A percentile compares a stretch with the other conserved stretches of the same genome.
Evolutionary conservation across 2,797 vertebrate species (phyloP).

Genomic region (Peromyscus eremicus): DNA sequence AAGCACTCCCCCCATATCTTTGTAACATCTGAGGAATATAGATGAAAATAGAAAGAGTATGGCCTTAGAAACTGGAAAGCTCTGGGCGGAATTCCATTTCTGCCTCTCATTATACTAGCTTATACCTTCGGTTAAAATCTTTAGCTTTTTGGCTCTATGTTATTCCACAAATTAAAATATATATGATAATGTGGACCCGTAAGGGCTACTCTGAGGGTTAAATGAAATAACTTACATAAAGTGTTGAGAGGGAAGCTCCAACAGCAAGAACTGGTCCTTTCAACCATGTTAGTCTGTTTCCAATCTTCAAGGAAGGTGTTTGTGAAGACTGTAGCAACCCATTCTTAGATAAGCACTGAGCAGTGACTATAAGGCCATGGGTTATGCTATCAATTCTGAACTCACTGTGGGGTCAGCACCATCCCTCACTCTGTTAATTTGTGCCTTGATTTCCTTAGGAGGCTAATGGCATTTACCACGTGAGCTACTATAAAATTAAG

Average conservation of each 20-base stretch:
- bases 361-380: neutral
- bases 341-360: neutral
- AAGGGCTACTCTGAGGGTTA: neutral
- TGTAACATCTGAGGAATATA: neutral
- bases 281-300: slow-evolving; percentile 18
- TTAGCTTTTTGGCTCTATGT: slow-evolving; percentile 1
- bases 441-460: neutral
- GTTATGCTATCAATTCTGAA: neutral
- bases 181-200: neutral
- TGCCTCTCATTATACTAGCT: neutral
- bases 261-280: neutral
- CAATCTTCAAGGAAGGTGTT: neutral
- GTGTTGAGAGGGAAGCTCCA: neutral
- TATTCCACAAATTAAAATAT: slow-evolving; percentile 5
- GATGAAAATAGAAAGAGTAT: neutral
- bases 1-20: neutral
- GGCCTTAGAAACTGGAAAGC: slow-evolving; percentile 4
- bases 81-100: neutral
- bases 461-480: neutral
- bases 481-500: slow-evolving; percentile 5
- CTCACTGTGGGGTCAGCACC: neutral
- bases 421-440: neutral
- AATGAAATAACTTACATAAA: neutral
- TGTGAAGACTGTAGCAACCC: neutral
- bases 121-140: neutral